A percentile compares a stretch with the other conserved stretches of the same genome.
Evolutionary conservation across 2,888 invertebrate species (phyloP).

Genomic region (Tupiocoris notatus): DNA sequence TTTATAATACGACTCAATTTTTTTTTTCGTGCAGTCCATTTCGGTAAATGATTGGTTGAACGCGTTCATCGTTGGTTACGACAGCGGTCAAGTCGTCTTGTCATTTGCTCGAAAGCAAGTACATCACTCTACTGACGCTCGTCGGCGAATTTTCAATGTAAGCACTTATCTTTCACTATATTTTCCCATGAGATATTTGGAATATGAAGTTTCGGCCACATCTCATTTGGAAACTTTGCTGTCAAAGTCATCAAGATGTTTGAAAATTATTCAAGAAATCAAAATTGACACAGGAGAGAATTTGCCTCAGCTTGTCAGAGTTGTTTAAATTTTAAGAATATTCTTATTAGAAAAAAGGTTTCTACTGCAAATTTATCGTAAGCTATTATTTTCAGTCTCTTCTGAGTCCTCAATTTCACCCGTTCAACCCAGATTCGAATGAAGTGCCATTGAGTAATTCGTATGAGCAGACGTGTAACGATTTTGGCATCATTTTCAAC

Average conservation of each 20-base stretch:
- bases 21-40: conserved; percentile 52
- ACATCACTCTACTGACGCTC: background rate
- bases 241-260: no score
- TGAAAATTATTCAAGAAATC: no score
- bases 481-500: conserved; percentile 27
- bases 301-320: no score
- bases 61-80: conserved; percentile 57
- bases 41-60: conserved; percentile 59
- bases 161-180: no score
- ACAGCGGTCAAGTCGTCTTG: conserved; percentile 58
- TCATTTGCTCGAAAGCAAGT: conserved; percentile 32
- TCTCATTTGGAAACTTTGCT: no score
- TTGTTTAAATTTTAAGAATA: no score
- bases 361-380: no score
- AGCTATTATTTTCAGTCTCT: conserved; percentile 1
- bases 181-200: background rate
- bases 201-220: background rate
- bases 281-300: no score
- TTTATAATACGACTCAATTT: no score
- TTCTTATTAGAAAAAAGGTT: no score
- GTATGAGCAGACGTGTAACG: conserved; percentile 16
- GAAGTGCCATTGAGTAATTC: conserved; percentile 12
- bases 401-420: background rate
- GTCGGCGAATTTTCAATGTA: background rate
- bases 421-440: background rate